These are phyloP conservation scores for Arctia plantaginis DNA, from an alignment of 2,888 invertebrate genomes.

Conservation along the genomic window DNA sequence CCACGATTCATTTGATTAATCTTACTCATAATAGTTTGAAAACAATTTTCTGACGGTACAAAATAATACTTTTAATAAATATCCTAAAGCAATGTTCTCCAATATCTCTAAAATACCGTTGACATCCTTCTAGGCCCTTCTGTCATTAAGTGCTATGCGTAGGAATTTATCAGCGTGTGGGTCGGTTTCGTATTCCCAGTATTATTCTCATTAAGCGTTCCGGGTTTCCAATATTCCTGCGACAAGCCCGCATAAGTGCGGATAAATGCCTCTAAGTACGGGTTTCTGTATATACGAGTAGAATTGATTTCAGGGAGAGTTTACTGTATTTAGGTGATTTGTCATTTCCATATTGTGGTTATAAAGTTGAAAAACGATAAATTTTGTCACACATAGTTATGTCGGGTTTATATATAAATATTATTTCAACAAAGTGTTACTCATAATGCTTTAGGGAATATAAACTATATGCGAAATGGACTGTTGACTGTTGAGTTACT, in stretches of 20 bases:
- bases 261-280: constrained; percentile 12
- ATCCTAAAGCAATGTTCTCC: constrained; percentile 9
- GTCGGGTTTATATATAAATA: background rate
- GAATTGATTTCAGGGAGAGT: constrained; percentile 10
- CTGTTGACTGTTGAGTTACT: background rate
- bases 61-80: constrained; percentile 10
- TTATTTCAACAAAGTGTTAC: background rate
- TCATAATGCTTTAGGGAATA: background rate
- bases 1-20: too few relatives aligned
- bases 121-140: constrained; percentile 31
- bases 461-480: background rate
- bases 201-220: constrained; percentile 52
- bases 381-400: background rate
- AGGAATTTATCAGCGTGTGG: constrained; percentile 48
- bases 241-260: constrained; percentile 16
- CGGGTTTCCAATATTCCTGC: constrained; percentile 40
- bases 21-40: background rate
- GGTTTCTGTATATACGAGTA: background rate
- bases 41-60: background rate
- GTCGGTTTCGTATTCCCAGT: constrained; percentile 29
- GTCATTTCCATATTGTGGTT: background rate
- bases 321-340: background rate
- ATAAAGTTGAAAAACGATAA: background rate
- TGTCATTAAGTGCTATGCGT: constrained; percentile 44
- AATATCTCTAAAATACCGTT: constrained; percentile 24